These are phyloP conservation scores for Hydropotes inermis DNA, from an alignment of 2,113 vertebrate genomes.

Conservation along the genomic window DNA sequence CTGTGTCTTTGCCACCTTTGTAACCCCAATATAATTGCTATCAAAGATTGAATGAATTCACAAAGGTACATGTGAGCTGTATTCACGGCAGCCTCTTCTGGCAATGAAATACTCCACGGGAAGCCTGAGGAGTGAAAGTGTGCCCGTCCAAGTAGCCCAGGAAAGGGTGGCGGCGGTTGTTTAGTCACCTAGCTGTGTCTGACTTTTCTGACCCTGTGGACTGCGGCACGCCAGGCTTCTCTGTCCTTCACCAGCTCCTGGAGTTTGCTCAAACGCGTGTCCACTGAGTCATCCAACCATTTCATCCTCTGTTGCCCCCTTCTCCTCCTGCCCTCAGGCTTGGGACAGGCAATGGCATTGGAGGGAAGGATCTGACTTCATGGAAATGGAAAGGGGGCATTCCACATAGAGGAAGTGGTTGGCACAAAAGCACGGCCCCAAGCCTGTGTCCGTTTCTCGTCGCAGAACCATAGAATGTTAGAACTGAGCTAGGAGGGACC, in stretches of 20 bases:
- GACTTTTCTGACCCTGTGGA: background rate
- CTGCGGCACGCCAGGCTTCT: background rate
- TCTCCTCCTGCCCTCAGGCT: background rate
- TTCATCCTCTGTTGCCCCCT: background rate
- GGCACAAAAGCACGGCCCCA: background rate
- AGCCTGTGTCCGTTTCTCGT: background rate
- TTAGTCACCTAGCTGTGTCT: accelerated
- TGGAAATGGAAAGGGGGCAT: background rate
- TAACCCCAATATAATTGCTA: background rate
- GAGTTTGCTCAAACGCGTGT: background rate
- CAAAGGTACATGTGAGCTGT: background rate
- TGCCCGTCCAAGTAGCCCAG: background rate
- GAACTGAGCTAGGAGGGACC: background rate
- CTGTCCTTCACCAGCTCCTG: background rate
- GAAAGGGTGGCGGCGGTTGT: background rate
- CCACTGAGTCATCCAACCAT: background rate
- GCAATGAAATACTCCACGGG: background rate
- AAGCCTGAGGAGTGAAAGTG: background rate
- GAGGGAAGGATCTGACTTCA: background rate
- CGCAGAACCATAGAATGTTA: background rate
- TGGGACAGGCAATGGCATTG: background rate
- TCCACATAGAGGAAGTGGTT: background rate
- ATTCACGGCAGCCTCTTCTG: background rate
- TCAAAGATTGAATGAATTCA: background rate
- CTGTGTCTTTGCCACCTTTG: background rate